Evolutionary conservation across 1,140 invertebrate genomes (phyloP).

Genomic region (Phenacoccus solenopsis): DNA sequence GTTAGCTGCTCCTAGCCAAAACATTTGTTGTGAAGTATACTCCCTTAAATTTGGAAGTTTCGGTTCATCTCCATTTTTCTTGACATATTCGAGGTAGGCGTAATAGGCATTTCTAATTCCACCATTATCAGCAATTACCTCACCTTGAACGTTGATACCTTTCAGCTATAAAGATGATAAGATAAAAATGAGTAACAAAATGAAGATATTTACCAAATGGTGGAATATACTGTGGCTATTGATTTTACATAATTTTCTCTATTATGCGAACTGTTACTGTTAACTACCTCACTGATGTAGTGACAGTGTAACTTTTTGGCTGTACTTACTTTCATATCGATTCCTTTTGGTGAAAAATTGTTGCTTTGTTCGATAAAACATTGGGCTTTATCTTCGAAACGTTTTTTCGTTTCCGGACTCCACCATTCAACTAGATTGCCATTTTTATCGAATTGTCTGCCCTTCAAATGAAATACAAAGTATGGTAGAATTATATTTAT

Average conservation of each 20-base stretch:
- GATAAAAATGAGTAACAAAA: no score
- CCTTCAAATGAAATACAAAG: constrained; percentile 28
- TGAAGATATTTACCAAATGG: no score
- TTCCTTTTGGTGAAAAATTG: constrained; percentile 46
- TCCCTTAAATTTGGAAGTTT: constrained; percentile 44
- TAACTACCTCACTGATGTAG: no score
- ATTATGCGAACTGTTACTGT: no score
- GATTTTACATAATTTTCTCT: no score
- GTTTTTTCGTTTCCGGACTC: constrained; percentile 41
- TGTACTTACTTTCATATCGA: constrained; percentile 43
- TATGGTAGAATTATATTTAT: no score
- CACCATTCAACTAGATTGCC: constrained; percentile 55
- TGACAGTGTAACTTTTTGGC: no score
- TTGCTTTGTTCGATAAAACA: constrained; percentile 59
- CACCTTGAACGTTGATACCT: constrained; percentile 76
- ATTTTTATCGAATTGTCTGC: constrained; percentile 48
- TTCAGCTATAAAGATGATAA: constrained; percentile 61
- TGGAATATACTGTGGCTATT: no score
- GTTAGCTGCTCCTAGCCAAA: constrained; percentile 59
- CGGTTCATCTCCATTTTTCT: constrained; percentile 47
- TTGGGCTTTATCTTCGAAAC: constrained; percentile 43
- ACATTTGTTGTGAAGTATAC: constrained; percentile 53
- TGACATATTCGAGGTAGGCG: constrained; percentile 59
- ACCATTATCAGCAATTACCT: constrained; percentile 85
- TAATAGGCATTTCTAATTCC: constrained; percentile 76